phyloP scores from a whole-genome alignment of 2,113 vertebrate species.

The Megaceryle torquata region DNA sequence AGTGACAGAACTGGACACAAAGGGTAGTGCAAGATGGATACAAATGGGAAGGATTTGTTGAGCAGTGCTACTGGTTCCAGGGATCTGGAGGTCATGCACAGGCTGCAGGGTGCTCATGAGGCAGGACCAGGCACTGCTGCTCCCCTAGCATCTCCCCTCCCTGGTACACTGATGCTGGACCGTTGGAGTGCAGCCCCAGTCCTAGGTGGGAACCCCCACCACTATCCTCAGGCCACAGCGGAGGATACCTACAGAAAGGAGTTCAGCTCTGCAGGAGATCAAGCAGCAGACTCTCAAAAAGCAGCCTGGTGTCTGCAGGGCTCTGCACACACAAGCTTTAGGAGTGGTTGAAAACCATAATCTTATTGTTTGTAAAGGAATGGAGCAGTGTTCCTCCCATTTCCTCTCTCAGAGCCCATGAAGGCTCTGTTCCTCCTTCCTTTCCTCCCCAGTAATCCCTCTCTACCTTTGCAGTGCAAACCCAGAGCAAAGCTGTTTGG shows the following conservation, averaged over 20 bases:
- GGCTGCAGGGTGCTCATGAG: neutral
- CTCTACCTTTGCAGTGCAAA: neutral
- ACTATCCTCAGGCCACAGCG: neutral
- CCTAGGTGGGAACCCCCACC: neutral
- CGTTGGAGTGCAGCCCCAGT: accelerated
- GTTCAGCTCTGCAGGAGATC: neutral
- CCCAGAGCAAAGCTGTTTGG: neutral
- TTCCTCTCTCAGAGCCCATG: accelerated
- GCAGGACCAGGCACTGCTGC: neutral
- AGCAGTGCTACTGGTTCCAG: accelerated
- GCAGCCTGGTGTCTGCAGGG: neutral
- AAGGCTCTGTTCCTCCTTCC: neutral
- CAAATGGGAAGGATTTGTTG: neutral
- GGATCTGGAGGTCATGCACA: neutral
- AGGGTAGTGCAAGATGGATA: neutral
- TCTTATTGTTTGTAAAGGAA: neutral
- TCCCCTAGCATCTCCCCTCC: neutral
- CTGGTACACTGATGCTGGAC: accelerated
- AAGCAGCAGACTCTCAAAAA: neutral
- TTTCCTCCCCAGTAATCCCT: neutral
- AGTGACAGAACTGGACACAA: neutral
- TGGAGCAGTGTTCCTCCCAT: neutral
- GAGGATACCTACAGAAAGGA: neutral
- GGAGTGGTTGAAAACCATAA: neutral
- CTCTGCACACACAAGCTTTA: neutral